These are phyloP conservation scores for Nomia melanderi DNA, from an alignment of 1,140 invertebrate genomes.

Conservation along the genomic window DNA sequence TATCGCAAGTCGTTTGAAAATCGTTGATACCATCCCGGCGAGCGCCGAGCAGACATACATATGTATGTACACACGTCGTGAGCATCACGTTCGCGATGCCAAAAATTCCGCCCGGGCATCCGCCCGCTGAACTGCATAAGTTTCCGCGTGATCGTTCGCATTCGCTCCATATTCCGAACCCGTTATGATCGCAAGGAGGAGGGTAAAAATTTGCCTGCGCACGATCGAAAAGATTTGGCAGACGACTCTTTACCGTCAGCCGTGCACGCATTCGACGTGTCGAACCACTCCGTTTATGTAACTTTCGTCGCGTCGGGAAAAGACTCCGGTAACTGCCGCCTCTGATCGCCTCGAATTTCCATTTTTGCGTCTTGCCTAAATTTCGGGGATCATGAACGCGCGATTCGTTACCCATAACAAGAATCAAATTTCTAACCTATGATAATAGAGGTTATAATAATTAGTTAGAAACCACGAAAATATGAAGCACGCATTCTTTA, in stretches of 20 bases:
- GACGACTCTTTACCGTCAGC: constrained; percentile 17
- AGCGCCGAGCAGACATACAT: neutral
- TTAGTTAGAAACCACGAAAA: too few species aligned
- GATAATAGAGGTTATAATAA: too few species aligned
- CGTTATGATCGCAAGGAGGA: constrained; percentile 29
- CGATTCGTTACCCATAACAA: too few species aligned
- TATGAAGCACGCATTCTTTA: too few species aligned
- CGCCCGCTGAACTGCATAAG: constrained; percentile 30
- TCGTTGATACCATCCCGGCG: neutral
- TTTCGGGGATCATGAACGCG: neutral
- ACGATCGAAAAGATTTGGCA: constrained; percentile 50
- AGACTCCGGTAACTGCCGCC: neutral
- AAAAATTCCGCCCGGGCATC: constrained; percentile 33
- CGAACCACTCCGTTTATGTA: neutral
- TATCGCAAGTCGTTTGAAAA: neutral
- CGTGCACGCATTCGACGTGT: neutral
- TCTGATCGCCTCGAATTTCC: neutral
- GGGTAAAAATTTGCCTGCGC: constrained; percentile 48
- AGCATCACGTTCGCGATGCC: constrained; percentile 33
- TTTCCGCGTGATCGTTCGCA: constrained; percentile 47
- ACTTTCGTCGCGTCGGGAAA: neutral
- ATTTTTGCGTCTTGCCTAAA: neutral
- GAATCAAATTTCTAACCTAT: too few species aligned
- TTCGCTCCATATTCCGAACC: constrained; percentile 53
- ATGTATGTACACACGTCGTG: neutral